phyloP scores from a whole-genome alignment of 2,113 vertebrate genomes.

The Rafetus swinhoei region DNA sequence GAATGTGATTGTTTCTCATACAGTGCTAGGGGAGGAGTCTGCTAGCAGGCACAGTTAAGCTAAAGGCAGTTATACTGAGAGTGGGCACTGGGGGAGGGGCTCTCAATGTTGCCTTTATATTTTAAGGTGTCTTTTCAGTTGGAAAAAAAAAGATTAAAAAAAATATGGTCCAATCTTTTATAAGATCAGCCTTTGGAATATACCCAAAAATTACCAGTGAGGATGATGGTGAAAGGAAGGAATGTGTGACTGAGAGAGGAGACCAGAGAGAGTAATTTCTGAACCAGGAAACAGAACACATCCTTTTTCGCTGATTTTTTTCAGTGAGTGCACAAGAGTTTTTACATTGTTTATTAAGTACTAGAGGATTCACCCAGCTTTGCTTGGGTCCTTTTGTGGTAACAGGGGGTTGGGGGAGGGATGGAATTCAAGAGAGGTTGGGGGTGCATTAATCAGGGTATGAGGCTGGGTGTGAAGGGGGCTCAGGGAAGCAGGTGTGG shows the following conservation, averaged over 20 bases:
- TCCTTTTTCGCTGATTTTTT: slow-evolving; percentile 16
- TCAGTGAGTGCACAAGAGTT: neutral
- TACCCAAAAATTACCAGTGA: neutral
- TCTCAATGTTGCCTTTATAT: neutral
- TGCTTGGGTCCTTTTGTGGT: too few relatives aligned
- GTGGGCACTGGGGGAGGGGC: too few relatives aligned
- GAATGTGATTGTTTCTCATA: too few relatives aligned
- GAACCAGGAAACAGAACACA: neutral
- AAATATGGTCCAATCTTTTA: neutral
- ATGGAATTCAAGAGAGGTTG: too few relatives aligned
- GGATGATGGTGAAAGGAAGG: neutral
- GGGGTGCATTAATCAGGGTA: too few relatives aligned
- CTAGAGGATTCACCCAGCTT: too few relatives aligned
- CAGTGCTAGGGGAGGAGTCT: too few relatives aligned
- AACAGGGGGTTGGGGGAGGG: too few relatives aligned
- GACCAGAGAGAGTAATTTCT: slow-evolving; percentile 14
- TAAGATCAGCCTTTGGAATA: slow-evolving; percentile 28
- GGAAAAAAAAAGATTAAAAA: neutral
- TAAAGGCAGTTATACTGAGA: too few relatives aligned
- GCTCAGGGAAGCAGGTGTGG: too few relatives aligned
- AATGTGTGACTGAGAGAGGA: slow-evolving; percentile 6
- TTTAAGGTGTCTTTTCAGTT: slow-evolving; percentile 46
- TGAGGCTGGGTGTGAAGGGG: too few relatives aligned
- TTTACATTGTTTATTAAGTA: neutral
- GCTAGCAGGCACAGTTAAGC: too few relatives aligned